Evolutionary conservation across 2,888 invertebrate genomes (phyloP).

Genomic region (Polyommatus icarus): DNA sequence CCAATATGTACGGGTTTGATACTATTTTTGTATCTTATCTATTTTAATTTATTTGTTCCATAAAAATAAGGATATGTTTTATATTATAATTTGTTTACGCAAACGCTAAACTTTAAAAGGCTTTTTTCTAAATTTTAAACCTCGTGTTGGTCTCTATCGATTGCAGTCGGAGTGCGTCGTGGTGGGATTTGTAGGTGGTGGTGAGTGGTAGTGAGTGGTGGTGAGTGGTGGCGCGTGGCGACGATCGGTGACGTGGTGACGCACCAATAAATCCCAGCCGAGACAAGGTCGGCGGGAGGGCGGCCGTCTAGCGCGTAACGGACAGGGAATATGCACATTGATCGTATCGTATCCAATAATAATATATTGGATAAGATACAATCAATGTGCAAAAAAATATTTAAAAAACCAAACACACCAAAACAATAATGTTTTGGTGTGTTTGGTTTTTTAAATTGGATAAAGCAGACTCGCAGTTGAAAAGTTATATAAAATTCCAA

Average conservation of each 20-base stretch:
- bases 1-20: no score
- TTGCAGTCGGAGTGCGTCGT: not conserved
- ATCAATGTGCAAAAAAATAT: no score
- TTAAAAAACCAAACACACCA: no score
- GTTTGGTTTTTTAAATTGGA: not conserved
- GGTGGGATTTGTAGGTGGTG: not conserved
- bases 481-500: no score
- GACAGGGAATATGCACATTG: conserved; percentile 37
- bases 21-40: not conserved
- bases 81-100: not conserved
- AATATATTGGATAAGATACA: not conserved
- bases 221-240: not conserved
- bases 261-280: conserved; percentile 76
- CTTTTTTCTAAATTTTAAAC: not conserved
- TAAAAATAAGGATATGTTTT: not conserved
- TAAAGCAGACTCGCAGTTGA: not conserved
- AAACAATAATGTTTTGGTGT: not conserved
- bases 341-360: conserved; percentile 29
- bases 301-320: conserved; percentile 60
- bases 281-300: conserved; percentile 76
- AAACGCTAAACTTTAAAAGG: not conserved
- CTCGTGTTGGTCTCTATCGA: not conserved
- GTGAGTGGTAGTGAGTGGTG: not conserved
- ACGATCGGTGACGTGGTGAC: conserved; percentile 50
- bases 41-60: not conserved